Percentiles rank a stretch among this genome's conserved stretches.
phyloP scores from a whole-genome alignment of 2,797 vertebrate genomes.

The Lateolabrax maculatus region DNA sequence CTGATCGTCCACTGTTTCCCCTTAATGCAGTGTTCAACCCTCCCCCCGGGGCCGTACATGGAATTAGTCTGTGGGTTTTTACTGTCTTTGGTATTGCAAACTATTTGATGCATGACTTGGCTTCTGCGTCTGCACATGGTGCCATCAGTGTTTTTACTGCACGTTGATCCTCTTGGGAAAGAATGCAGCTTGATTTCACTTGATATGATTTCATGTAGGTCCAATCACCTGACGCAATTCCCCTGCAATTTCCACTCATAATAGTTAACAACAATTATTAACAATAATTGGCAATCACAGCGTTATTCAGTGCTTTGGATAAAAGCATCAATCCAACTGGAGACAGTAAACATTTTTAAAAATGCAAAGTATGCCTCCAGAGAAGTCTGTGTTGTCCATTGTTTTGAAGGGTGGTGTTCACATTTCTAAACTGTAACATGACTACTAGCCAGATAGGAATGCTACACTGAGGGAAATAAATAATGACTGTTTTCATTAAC shows the following conservation, averaged over 20 bases:
- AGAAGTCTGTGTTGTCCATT: not conserved
- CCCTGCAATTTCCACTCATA: not conserved
- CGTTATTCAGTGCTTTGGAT: not conserved
- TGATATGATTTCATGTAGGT: slow-evolving; percentile 20
- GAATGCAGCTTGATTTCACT: slow-evolving; percentile 18
- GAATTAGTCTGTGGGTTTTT: not conserved
- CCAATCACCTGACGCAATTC: not conserved
- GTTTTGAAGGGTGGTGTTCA: not conserved
- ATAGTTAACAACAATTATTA: too few species aligned
- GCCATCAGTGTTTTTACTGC: slow-evolving; percentile 5
- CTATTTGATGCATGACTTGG: slow-evolving; percentile 5
- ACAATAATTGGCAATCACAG: not conserved
- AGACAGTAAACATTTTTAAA: not conserved
- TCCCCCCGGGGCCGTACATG: slow-evolving; percentile 1
- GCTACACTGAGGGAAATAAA: not conserved
- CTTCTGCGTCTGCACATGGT: not conserved
- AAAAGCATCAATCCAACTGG: not conserved
- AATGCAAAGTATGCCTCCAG: not conserved
- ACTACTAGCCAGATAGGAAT: not conserved
- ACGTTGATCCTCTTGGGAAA: slow-evolving; percentile 23
- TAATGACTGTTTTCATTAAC: not conserved
- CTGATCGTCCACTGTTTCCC: slow-evolving; percentile 13
- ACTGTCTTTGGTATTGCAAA: slow-evolving; percentile 8
- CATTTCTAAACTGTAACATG: not conserved
- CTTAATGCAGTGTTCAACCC: slow-evolving; percentile 27